These are phyloP conservation scores for Troides aeacus DNA, from an alignment of 2,888 invertebrate genomes.

Conservation along the genomic window DNA sequence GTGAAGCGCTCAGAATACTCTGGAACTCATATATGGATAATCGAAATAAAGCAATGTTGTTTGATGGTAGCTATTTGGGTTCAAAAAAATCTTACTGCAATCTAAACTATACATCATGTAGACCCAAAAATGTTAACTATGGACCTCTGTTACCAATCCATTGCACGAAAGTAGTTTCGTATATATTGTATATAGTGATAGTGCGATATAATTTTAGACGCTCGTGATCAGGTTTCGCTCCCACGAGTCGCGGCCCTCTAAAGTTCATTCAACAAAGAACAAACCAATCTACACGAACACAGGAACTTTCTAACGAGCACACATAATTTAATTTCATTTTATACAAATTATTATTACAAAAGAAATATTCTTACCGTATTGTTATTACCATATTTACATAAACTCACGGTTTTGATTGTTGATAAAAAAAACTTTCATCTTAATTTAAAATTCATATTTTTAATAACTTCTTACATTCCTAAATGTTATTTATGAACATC, in stretches of 20 bases:
- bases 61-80: too few species aligned
- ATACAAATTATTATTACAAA: conserved; percentile 24
- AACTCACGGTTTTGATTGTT: conserved; percentile 14
- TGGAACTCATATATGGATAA: too few species aligned
- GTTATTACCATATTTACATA: conserved; percentile 16
- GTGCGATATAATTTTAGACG: conserved; percentile 63
- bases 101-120: too few species aligned
- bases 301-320: conserved; percentile 17
- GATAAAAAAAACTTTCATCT: conserved; percentile 18
- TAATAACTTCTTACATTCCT: background rate
- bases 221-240: conserved; percentile 65
- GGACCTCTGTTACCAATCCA: too few species aligned
- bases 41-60: too few species aligned
- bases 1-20: too few species aligned
- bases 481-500: background rate
- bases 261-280: conserved; percentile 44
- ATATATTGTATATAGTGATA: conserved; percentile 46
- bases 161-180: too few species aligned
- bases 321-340: conserved; percentile 22
- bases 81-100: too few species aligned
- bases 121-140: too few species aligned
- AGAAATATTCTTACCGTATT: conserved; percentile 10
- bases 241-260: conserved; percentile 25
- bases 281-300: conserved; percentile 18
- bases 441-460: conserved; percentile 9